Base-by-base conservation (phyloP, 2,888 invertebrate species). In the Microctonus aethiopoides region DNA sequence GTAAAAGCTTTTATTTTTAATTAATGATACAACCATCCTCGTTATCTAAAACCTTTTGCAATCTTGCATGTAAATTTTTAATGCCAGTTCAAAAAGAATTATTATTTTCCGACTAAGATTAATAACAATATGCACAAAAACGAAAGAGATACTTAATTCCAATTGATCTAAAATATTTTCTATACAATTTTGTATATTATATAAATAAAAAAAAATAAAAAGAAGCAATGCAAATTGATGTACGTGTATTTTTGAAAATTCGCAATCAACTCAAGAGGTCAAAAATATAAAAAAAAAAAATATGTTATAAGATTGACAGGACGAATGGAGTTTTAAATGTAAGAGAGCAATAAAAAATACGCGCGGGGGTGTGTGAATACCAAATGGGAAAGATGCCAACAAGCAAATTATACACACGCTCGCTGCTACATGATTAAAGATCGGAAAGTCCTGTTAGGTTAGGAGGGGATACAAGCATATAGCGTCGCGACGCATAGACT, bases 401-500 rank as follows among this genome's bases (percentile, higher is more conserved):
- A 71, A 75, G 29, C n/a, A 36, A 65, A 68, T 34, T 67, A 69
- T 57, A 20, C 16, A n/a, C 20, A 46, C 9, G 16, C 46, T 1
- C 6, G 7, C n/a, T 20, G 72, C 75, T 74, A 74, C 74, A 74
- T 77, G 75, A 73, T 75, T 70, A 76, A 79, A 78, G 74, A 80
- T 80, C 77, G 74, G 74, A 72, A 71, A 75, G 72, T 73, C 67
- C 74, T 63, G 71, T 76, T n/a, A n/a, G 74, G 74, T 77, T 75
- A 76, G 83, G 86, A 82, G 86, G 86, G 86, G 86, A 82, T 82
- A 82, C 84, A 84, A 86, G 84, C 83, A 88, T 88, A 88, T 87
- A 87, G 84, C 88, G 87, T 87, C 88, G 87, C 87, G 88, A 88
- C 89, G 88, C 86, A 74, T 62, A 75, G 75, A 73, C 71, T 83